A percentile compares a stretch with the other conserved stretches of the same genome.
These are phyloP conservation scores for Distichodus sexfasciatus DNA, from an alignment of 2,797 vertebrate species.

Conservation along the genomic window DNA sequence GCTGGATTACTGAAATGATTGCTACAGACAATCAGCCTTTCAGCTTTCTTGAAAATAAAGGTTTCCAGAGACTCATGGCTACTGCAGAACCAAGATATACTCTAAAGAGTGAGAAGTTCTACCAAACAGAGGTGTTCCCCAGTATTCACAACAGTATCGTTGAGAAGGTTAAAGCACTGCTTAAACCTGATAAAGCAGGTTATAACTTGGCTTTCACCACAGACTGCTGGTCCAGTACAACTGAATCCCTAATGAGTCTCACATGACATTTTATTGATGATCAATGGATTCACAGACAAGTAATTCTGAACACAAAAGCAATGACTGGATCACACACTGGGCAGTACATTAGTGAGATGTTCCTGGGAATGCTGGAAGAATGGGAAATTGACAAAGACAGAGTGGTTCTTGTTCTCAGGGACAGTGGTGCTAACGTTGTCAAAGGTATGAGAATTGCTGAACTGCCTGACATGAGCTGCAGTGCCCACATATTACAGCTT, in stretches of 20 bases:
- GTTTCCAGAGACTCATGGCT: constrained; percentile 2
- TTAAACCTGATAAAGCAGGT: constrained; percentile 7
- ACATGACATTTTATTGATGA: constrained; percentile 25
- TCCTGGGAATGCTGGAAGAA: constrained; percentile 25
- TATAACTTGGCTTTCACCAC: constrained; percentile 29
- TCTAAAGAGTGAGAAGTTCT: constrained; percentile 29
- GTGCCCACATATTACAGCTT: constrained; percentile 5
- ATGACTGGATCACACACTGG: constrained; percentile 23
- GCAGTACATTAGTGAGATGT: constrained; percentile 25
- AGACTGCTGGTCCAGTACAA: constrained; percentile 31
- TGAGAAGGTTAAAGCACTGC: constrained; percentile 29
- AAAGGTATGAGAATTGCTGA: constrained; percentile 37
- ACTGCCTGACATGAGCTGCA: constrained; percentile 43
- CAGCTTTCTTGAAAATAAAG: neutral
- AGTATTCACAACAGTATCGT: constrained; percentile 13
- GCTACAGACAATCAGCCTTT: constrained; percentile 8
- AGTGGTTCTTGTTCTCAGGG: constrained; percentile 30
- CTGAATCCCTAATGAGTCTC: constrained; percentile 22
- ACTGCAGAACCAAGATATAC: constrained; percentile 8
- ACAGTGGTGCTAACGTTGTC: constrained; percentile 43
- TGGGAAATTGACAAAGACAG: constrained; percentile 22
- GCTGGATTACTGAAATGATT: too few species aligned
- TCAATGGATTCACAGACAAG: too few species aligned
- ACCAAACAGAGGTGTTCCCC: constrained; percentile 18
- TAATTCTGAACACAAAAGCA: constrained; percentile 13